These are phyloP conservation scores for Globia sparganii DNA, from an alignment of 2,888 invertebrate genomes.

Conservation along the genomic window DNA sequence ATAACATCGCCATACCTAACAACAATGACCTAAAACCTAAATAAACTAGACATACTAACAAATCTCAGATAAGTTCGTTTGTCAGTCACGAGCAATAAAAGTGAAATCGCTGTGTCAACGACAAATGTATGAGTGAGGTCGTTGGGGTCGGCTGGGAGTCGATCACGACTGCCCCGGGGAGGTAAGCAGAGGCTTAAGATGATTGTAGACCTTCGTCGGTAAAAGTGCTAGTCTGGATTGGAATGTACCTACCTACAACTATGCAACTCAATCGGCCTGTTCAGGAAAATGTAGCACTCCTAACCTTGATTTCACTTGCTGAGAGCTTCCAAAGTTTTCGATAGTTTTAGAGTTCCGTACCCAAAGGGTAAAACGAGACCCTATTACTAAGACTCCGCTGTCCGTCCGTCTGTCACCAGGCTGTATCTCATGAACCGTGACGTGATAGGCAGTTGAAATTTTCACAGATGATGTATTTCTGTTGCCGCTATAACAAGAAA, in stretches of 20 bases:
- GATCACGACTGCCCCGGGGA: constrained; percentile 55
- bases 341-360: too few species aligned
- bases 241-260: background rate
- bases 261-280: background rate
- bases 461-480: too few species aligned
- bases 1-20: constrained; percentile 1
- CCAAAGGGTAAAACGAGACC: too few species aligned
- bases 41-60: constrained; percentile 52
- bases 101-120: constrained; percentile 62
- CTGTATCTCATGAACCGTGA: too few species aligned
- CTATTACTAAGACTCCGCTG: too few species aligned
- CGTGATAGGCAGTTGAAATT: too few species aligned
- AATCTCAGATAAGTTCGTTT: constrained; percentile 34
- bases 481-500: too few species aligned
- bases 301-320: too few species aligned
- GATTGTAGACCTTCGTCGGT: background rate
- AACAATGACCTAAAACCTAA: constrained; percentile 59
- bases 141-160: constrained; percentile 27
- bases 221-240: background rate
- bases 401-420: too few species aligned
- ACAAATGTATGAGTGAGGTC: constrained; percentile 49
- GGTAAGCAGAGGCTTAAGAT: constrained; percentile 3
- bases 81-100: constrained; percentile 62
- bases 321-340: too few species aligned
- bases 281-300: background rate